Evolutionary conservation across 2,888 invertebrate species (phyloP), one percentile per base, ranked within the genome.

Genomic region (Julus scandinavius): DNA sequence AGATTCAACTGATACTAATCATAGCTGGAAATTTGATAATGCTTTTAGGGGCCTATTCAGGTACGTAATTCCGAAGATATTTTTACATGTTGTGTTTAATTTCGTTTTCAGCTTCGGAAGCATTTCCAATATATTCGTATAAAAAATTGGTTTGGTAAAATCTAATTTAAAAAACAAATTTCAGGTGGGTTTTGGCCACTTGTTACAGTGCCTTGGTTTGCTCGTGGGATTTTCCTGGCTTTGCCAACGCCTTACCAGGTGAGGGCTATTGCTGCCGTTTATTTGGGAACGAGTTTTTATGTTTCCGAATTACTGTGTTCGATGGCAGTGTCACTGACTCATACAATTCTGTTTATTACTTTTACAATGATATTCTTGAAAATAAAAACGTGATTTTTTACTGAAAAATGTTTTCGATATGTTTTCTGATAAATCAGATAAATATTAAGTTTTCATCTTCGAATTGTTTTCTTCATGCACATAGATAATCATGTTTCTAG

Each of bases 311-410:
- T 20, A 9, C 20, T 72, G 7, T 20, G 6, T 20, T 72, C 63
- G 20, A 9, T 72, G 63, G 6, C 63, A 5, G 4, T 29, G 5
- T 72, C 63, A 72, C 3, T 72, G 63, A 9, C 20, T 72, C 20
- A 72, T 9, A 72, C 63, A n/a, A 7, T 72, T 11, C 20, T n/a
- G 9, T 72, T 72, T 20, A 72, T 72, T 20, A 4, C 20, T 0
- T 20, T 72, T n/a, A 72, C 20, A 20, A 20, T 72, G 63, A 11
- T 72, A 20, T 20, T 72, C 5, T 72, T 72, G 63, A 72, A 29
- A 72, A 72, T 72, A 72, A 72, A 72, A 11, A 72, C 63, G 20
- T 72, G 11, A 72, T 72, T 72, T 58, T 58, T n/a, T 54, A 29
- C 2, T 7, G 7, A 45, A 7, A 45, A 45, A 45, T 45, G 6